A percentile compares a stretch with the other conserved stretches of the same genome.
Evolutionary conservation across 2,888 invertebrate species (phyloP).

Genomic region (Pelosia muscerda): DNA sequence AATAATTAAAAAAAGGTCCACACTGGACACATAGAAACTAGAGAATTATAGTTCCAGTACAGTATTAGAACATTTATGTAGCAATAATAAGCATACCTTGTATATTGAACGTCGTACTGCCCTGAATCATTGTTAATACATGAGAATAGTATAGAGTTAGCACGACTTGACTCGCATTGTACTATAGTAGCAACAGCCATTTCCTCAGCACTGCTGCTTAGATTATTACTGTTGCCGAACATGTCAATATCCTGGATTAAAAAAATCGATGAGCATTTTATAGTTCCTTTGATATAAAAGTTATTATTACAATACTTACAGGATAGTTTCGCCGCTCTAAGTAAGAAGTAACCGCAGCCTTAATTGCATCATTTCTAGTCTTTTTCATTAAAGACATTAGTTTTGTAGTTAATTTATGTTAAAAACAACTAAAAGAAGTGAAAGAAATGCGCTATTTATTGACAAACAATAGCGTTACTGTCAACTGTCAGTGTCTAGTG

Average conservation of each 20-base stretch:
- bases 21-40: background rate
- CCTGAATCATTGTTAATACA: constrained; percentile 91
- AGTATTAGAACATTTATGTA: background rate
- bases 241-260: constrained; percentile 87
- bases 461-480: constrained; percentile 6
- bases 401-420: constrained; percentile 7
- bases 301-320: constrained; percentile 67
- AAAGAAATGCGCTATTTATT: background rate
- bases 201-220: constrained; percentile 89
- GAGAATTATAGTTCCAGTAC: background rate
- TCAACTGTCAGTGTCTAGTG: too few species aligned
- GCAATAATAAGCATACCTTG: constrained; percentile 78
- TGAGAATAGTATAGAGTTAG: constrained; percentile 92
- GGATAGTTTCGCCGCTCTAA: constrained; percentile 90
- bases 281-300: background rate
- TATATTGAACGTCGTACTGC: constrained; percentile 91
- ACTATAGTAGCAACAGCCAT: constrained; percentile 90
- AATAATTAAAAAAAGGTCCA: background rate
- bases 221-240: constrained; percentile 85
- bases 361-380: constrained; percentile 89
- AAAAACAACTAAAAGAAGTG: constrained; percentile 5
- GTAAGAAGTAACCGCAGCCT: constrained; percentile 89
- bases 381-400: constrained; percentile 86
- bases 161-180: constrained; percentile 90
- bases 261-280: constrained; percentile 1